Base-by-base conservation (phyloP, 1,140 invertebrate species). In the Ostrea edulis region DNA sequence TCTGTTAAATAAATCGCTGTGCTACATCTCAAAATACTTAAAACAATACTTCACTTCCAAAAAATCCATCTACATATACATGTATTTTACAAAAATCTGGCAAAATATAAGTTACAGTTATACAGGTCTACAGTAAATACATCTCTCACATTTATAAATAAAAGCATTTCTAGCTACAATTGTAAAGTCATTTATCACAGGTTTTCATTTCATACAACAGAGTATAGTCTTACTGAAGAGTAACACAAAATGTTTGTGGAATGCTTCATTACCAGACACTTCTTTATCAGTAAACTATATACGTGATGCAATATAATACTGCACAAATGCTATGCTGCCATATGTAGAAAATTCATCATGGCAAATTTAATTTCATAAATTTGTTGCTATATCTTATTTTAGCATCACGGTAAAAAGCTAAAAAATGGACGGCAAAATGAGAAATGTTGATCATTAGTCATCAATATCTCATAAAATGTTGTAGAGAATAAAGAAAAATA, bases 401-500 rank as follows among this genome's bases (percentile, higher is more conserved):
- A 77, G 29, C 29, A 77, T 25, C 25, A 77, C 29, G 68, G 22
- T 77, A 3, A 77, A 77, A 77, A 77, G 68, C 25, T 77, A 77
- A 29, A n/a, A 77, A 77, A 77, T 77, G 68, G 68, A 77, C 68
- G 68, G 68, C 68, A 77, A 77, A 77, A 77, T 25, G 68, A 77
- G 29, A 44, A 77, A 25, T 77, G 25, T 77, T 35, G 68, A 77
- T 29, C 68, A 35, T 25, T 77, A 29, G 12, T 77, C 65, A 68
- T 68, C 25, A 77, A 77, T 77, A 29, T 25, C 29, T 29, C 22
- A 77, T 77, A 77, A 77, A 77, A 77, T 62, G 17, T 62, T 62
- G 17, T n/a, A 7, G 17, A 62, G 55, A 62, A n/a, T 20, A 17
- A 77, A 77, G 14, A 71, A 44, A 77, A 77, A 29, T 77, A 11